Conservation (phyloP, 1,140 invertebrate genomes). For the Aphis gossypii region DNA sequence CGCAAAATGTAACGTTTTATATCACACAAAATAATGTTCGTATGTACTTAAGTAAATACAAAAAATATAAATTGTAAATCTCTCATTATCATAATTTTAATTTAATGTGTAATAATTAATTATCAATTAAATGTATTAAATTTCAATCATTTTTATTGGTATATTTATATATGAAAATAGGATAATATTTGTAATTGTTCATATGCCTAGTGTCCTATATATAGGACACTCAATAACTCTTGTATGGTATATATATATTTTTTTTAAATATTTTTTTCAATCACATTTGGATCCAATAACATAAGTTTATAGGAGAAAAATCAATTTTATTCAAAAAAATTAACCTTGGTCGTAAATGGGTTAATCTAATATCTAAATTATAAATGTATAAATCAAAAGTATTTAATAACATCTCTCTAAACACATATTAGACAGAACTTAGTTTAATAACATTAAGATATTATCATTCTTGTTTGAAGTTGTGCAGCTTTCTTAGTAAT, state of each 20-base stretch:
- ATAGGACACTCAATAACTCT: background rate
- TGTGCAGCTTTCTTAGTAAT: too few species aligned
- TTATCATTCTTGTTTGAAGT: too few species aligned
- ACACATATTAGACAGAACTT: too few species aligned
- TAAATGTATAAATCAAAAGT: too few species aligned
- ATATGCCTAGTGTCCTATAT: constrained; percentile 19
- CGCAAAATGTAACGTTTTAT: constrained; percentile 7
- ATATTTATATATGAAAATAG: background rate
- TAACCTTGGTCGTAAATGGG: background rate
- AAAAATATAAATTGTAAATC: background rate
- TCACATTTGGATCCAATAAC: background rate
- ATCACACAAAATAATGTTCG: constrained; percentile 36
- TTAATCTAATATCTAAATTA: too few species aligned
- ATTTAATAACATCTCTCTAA: too few species aligned
- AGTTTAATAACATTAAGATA: too few species aligned
- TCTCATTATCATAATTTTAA: background rate
- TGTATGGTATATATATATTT: background rate
- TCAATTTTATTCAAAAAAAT: constrained; percentile 17
- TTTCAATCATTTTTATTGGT: background rate
- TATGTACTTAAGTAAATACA: background rate
- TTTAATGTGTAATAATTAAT: background rate
- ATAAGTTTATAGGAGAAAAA: background rate
- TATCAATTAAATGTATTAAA: constrained; percentile 27
- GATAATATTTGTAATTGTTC: background rate
- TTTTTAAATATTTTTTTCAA: constrained; percentile 6